Evolutionary conservation across 2,888 invertebrate genomes (phyloP), one percentile per base, ranked within the genome.

Genomic region (Conus canariensis): DNA sequence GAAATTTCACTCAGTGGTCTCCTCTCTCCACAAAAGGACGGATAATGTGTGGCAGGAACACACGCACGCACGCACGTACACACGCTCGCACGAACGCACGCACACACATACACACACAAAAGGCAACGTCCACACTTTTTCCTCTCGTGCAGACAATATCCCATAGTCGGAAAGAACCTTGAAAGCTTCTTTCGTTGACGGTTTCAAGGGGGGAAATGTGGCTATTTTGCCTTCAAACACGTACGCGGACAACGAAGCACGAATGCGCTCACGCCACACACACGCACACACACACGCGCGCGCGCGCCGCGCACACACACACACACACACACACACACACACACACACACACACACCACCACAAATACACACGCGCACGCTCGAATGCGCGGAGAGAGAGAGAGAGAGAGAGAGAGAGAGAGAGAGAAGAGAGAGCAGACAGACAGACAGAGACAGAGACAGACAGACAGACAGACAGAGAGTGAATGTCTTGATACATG

Each of bases 391-490:
- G 45, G 19, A 56, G 19, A 58, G 83, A 9, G 56, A 58, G 83
- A 56, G 83, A 83, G 58, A 19, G 16, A 45, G 83, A 83, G 56
- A 83, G 83, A 58, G 56, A 58, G 83, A 83, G 4, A 83, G 56
- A 83, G 58, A 22, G 90, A 64, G 80, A 90, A 77, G 85, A 59
- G 85, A 59, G 85, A 58, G 74, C 64, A 74, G 85, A 58, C 74
- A 74, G 74, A 74, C 56, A 58, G 74, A 74, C 85, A 89, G 89
- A 85, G 70, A 85, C 64, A 85, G 74, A 74, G 74, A 85, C 70
- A 85, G 59, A 90, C 45, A 90, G 80, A 22, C n/a, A 77, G 74
- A 85, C 60, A 86, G 77, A 45, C 3, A 45, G 45, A 45, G 45
- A 45, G 45, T 45, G 45, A 45, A 45, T 45, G 45, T 45, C 45